Evolutionary conservation across 2,888 invertebrate species (phyloP), one percentile per base, ranked within the genome.

Genomic region (Aleiodes testaceus): DNA sequence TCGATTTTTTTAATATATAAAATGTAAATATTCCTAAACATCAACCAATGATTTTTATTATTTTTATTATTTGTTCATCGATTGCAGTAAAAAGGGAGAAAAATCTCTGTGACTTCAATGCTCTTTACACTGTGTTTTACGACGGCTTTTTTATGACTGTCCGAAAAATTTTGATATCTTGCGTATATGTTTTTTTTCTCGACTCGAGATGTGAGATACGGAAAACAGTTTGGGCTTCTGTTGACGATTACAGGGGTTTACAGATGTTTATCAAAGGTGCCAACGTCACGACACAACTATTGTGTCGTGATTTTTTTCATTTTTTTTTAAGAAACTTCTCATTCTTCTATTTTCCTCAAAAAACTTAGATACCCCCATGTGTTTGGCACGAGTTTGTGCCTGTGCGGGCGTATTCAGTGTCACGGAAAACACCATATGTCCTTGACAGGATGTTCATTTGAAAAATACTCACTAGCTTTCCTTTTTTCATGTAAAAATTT

Each of bases 351-450:
- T 74, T 73, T 74, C 61, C 12, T 30, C 59, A 70, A 36, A 26
- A 1, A 30, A 30, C 73, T 74, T 74, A 76, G 76, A 78, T 77
- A 74, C 79, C 78, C 79, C 69, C 76, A 77, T 78, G 75, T 66
- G 64, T 16, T 70, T 59, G 70, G 30, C 14, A 64, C 53, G 44
- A 18, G 44, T 49, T 4, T 44, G 49, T 36, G 59, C 20, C 61
- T 61, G 76, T 84, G 80, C 81, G 81, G 84, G 83, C 73, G 74
- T 75, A 83, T 83, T 83, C 75, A 79, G 30, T 53, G 44, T 52
- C 55, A 47, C 26, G 45, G 52, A 42, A 70, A 78, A 74, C 65
- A 71, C 71, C 78, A 77, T 73, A 74, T 78, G 77, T 12, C 53
- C 53, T 53, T 26, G 53, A 53, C 7, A 36, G 26, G 26, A 53